Conservation (phyloP, 2,113 vertebrate genomes). For the Seriola quinqueradiata region DNA sequence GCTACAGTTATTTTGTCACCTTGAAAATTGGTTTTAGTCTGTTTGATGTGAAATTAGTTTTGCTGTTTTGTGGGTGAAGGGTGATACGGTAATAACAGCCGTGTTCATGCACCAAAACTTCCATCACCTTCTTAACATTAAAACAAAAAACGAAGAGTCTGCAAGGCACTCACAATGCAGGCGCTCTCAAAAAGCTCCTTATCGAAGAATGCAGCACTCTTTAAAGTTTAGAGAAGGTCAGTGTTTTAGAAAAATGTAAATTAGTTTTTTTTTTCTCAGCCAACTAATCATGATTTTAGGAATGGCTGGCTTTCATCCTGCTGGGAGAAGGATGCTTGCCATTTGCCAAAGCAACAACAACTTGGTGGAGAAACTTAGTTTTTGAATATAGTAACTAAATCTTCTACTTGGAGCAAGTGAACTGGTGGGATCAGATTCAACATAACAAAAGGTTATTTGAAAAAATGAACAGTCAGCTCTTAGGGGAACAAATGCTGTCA, state of each 20-base stretch:
- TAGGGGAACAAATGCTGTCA: neutral
- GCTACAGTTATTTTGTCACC: neutral
- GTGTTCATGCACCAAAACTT: too few relatives aligned
- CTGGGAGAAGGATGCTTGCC: neutral
- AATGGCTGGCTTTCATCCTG: neutral
- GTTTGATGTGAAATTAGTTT: neutral
- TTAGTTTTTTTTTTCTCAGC: neutral
- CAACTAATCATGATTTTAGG: neutral
- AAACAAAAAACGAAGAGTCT: too few relatives aligned
- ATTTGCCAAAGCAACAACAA: slow-evolving; percentile 2
- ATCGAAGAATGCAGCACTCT: neutral
- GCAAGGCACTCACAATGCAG: neutral
- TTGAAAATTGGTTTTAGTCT: neutral
- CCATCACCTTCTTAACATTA: neutral
- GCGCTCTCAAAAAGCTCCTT: neutral
- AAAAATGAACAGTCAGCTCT: neutral
- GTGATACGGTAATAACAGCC: too few relatives aligned
- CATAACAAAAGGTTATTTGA: neutral
- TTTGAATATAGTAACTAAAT: neutral
- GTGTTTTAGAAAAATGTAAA: neutral
- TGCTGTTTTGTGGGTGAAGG: too few relatives aligned
- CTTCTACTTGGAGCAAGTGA: neutral
- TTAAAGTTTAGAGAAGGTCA: neutral
- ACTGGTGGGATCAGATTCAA: slow-evolving; percentile 7
- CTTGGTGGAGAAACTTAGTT: neutral